phyloP scores from a whole-genome alignment of 2,113 vertebrate species.

The Zapus hudsonius region DNA sequence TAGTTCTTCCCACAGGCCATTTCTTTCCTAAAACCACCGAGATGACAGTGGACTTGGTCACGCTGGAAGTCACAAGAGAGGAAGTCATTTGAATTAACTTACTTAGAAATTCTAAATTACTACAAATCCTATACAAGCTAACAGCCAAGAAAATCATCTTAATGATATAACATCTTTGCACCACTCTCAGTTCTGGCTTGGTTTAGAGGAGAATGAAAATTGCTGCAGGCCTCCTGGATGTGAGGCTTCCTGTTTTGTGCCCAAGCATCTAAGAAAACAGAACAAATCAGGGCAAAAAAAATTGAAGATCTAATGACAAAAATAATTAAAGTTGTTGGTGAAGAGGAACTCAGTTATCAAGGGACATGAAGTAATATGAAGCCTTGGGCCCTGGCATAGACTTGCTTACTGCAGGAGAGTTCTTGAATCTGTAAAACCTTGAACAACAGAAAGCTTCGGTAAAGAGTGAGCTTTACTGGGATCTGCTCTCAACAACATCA shows the following conservation, averaged over 20 bases:
- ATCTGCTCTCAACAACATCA: neutral
- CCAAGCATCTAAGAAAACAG: neutral
- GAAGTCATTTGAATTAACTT: neutral
- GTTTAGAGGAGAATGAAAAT: too few relatives aligned
- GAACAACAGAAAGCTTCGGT: neutral
- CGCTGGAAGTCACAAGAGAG: neutral
- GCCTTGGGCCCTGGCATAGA: neutral
- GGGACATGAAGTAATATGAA: conserved; percentile 20
- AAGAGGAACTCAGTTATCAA: conserved; percentile 19
- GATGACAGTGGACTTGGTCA: neutral
- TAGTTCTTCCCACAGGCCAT: neutral
- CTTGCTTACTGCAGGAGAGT: conserved; percentile 50
- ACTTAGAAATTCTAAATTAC: neutral
- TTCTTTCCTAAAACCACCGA: neutral
- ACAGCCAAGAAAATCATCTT: neutral
- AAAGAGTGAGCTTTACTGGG: neutral
- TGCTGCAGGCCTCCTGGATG: neutral
- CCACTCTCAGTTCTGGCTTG: neutral
- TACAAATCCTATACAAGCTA: neutral
- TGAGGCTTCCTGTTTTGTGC: neutral
- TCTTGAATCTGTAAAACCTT: conserved; percentile 10
- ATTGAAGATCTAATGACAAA: neutral
- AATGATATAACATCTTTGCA: neutral
- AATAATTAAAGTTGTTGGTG: conserved; percentile 42
- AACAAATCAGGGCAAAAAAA: neutral